Evolutionary conservation across 2,888 invertebrate species (phyloP).

Genomic region (Archaeoteleia sp.): DNA sequence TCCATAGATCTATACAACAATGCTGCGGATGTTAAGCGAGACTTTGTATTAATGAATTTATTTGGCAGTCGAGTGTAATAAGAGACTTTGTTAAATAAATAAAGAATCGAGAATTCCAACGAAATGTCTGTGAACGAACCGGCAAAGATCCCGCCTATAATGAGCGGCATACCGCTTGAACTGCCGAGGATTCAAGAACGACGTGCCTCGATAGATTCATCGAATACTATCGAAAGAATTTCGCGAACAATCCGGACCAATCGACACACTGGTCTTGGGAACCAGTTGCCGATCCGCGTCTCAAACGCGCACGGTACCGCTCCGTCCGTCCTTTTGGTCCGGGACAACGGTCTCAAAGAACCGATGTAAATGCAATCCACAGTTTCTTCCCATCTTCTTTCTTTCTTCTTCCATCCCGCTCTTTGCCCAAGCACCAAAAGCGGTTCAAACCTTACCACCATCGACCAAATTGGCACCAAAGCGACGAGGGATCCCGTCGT

Average conservation of each 20-base stretch:
- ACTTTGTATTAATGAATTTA: no score
- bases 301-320: slow-evolving; percentile 62
- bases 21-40: no score
- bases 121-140: slow-evolving; percentile 45
- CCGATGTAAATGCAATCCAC: slow-evolving; percentile 57
- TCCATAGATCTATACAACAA: no score
- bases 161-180: slow-evolving; percentile 66
- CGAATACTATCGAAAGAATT: slow-evolving; percentile 75
- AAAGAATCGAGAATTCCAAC: slow-evolving; percentile 35
- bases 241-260: slow-evolving; percentile 72
- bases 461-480: slow-evolving; percentile 58
- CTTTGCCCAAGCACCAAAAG: slow-evolving; percentile 26
- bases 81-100: slow-evolving; percentile 36
- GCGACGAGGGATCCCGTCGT: slow-evolving; percentile 39
- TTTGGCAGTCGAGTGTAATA: slow-evolving; percentile 25
- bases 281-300: slow-evolving; percentile 65
- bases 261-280: slow-evolving; percentile 72
- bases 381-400: slow-evolving; percentile 40
- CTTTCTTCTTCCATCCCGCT: slow-evolving; percentile 26
- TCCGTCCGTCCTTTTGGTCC: slow-evolving; percentile 31
- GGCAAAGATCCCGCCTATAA: slow-evolving; percentile 64
- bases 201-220: slow-evolving; percentile 75
- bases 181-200: slow-evolving; percentile 64
- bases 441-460: slow-evolving; percentile 43
- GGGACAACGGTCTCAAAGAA: slow-evolving; percentile 50